Evolutionary conservation across 2,797 vertebrate species (phyloP).

Genomic region (Okamejei kenojei): DNA sequence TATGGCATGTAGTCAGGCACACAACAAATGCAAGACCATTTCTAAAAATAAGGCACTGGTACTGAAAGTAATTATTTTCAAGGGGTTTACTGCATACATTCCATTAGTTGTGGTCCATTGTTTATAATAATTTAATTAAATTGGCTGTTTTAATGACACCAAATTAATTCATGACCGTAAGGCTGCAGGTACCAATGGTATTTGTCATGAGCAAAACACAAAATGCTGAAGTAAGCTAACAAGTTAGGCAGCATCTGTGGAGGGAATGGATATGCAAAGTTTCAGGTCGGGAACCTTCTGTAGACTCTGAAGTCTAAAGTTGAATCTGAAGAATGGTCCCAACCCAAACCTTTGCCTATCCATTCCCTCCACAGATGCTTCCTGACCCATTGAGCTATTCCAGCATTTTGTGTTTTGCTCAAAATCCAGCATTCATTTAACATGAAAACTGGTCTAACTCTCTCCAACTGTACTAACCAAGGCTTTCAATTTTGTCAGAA

Average conservation of each 20-base stretch:
- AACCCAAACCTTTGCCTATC: too few relatives aligned
- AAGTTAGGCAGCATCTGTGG: too few relatives aligned
- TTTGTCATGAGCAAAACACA: background rate
- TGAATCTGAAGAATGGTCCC: too few relatives aligned
- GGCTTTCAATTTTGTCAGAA: too few relatives aligned
- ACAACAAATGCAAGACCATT: background rate
- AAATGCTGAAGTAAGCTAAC: too few relatives aligned
- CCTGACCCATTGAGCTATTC: too few relatives aligned
- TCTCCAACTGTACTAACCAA: too few relatives aligned
- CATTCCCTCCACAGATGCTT: too few relatives aligned
- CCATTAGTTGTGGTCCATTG: background rate
- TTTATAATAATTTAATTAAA: background rate
- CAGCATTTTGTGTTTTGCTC: too few relatives aligned
- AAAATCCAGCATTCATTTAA: background rate
- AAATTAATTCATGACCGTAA: background rate
- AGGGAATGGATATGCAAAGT: too few relatives aligned
- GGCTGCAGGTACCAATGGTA: background rate
- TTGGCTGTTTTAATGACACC: background rate
- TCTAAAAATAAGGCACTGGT: background rate
- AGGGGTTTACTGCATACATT: background rate
- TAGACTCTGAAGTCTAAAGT: too few relatives aligned
- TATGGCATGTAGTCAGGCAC: background rate
- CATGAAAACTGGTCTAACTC: background rate
- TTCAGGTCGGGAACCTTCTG: too few relatives aligned
- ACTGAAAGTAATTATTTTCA: conserved; percentile 7